Percentiles rank a stretch among this genome's conserved stretches.
These are phyloP conservation scores for Heliconius ismenius DNA, from an alignment of 2,888 invertebrate species.

Conservation along the genomic window DNA sequence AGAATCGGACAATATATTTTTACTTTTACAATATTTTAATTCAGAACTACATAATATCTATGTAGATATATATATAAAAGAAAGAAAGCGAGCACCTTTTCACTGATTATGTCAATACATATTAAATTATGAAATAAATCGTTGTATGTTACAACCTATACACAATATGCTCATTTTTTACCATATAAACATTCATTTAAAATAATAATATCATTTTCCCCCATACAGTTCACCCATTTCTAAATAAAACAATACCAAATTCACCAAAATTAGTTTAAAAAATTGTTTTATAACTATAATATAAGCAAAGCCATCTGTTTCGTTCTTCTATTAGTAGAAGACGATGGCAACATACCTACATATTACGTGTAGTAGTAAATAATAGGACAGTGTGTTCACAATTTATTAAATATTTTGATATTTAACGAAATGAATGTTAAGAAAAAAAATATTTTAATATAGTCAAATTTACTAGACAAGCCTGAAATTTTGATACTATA, in stretches of 20 bases:
- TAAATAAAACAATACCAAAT: background rate
- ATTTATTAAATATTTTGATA: background rate
- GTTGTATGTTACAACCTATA: slow-evolving; percentile 16
- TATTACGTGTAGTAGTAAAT: background rate
- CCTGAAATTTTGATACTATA: background rate
- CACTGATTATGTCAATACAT: background rate
- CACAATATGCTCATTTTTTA: background rate
- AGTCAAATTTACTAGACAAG: background rate
- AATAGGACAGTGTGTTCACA: background rate
- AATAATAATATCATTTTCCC: background rate
- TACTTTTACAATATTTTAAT: background rate
- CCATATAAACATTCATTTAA: background rate
- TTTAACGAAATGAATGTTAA: background rate
- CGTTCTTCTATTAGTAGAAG: background rate
- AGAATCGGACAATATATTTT: background rate
- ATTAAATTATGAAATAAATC: slow-evolving; percentile 3
- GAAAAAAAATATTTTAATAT: background rate
- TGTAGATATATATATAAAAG: too few species aligned
- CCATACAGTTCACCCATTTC: background rate
- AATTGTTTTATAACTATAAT: background rate
- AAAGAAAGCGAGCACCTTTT: slow-evolving; percentile 1
- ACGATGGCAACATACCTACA: background rate
- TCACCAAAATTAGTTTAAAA: background rate
- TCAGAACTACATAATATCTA: too few species aligned
- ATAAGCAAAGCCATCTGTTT: background rate